phyloP scores from a whole-genome alignment of 2,113 vertebrate genomes.

The Hylia prasina region DNA sequence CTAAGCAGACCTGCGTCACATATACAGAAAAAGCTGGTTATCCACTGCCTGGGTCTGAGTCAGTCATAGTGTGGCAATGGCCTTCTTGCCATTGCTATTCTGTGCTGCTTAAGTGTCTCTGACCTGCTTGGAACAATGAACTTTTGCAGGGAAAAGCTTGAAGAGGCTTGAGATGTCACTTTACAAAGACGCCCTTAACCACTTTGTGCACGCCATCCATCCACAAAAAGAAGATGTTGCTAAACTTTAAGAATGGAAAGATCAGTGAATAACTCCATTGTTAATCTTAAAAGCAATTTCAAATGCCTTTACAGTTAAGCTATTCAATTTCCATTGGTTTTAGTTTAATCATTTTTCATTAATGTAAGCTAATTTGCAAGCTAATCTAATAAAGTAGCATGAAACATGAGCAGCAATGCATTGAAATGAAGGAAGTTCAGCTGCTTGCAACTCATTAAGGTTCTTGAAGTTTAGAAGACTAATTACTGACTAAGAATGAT shows the following conservation, averaged over 20 bases:
- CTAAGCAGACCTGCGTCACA: background rate
- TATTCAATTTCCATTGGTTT: constrained; percentile 58
- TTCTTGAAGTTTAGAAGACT: constrained; percentile 48
- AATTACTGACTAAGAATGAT: constrained; percentile 46
- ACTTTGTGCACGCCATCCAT: background rate
- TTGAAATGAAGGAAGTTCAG: constrained; percentile 44
- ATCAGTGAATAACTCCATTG: constrained; percentile 42
- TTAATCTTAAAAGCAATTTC: constrained; percentile 57
- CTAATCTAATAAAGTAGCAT: constrained; percentile 64
- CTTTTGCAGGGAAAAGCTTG: background rate
- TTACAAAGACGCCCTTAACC: background rate
- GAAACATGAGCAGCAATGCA: constrained; percentile 44
- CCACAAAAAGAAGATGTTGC: background rate
- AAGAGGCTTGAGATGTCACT: background rate
- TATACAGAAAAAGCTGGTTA: background rate
- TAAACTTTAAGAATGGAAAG: constrained; percentile 20
- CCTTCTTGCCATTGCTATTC: background rate
- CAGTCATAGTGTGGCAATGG: background rate
- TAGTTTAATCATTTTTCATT: constrained; percentile 59
- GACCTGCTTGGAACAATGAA: background rate
- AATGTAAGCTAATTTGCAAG: constrained; percentile 57
- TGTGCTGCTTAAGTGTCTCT: background rate
- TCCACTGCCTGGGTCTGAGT: background rate
- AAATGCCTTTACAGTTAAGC: constrained; percentile 45
- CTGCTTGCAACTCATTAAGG: constrained; percentile 45